Evolutionary conservation across 2,888 invertebrate species (phyloP).

Genomic region (Cheilosia grossa): DNA sequence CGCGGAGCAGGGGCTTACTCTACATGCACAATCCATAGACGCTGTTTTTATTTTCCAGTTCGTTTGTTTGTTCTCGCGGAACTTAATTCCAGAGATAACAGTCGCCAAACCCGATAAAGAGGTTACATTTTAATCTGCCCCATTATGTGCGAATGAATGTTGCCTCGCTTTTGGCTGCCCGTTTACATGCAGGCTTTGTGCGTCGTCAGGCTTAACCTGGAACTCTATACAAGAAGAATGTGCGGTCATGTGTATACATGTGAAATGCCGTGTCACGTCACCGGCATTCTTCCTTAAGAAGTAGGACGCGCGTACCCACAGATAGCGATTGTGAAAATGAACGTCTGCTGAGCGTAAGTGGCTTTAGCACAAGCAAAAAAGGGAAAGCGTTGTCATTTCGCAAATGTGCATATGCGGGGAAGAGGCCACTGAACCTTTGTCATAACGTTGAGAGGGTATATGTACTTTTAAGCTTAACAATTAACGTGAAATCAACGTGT

Average conservation of each 20-base stretch:
- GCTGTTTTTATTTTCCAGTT: conserved; percentile 20
- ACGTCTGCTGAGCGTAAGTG: conserved; percentile 42
- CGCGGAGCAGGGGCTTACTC: neutral
- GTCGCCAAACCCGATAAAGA: conserved; percentile 57
- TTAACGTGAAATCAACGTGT: neutral
- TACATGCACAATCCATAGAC: conserved; percentile 33
- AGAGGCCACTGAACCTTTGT: conserved; percentile 44
- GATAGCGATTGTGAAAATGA: conserved; percentile 44
- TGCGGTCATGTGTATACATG: conserved; percentile 30
- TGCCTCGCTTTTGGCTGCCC: conserved; percentile 21
- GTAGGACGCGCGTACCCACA: conserved; percentile 45
- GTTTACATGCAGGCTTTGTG: conserved; percentile 34
- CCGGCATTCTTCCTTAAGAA: conserved; percentile 60
- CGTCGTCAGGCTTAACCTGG: conserved; percentile 43
- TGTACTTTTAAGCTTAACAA: neutral
- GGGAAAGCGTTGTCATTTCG: conserved; percentile 54
- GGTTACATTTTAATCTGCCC: conserved; percentile 67
- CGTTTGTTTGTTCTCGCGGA: conserved; percentile 54
- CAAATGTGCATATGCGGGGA: conserved; percentile 6
- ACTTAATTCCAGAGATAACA: conserved; percentile 66
- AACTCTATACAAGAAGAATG: conserved; percentile 35
- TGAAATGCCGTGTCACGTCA: conserved; percentile 50
- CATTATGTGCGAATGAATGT: conserved; percentile 34
- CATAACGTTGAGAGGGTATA: neutral
- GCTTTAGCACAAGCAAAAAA: conserved; percentile 27